Evolutionary conservation across 2,797 vertebrate genomes (phyloP).

Genomic region (Anguilla obscura): DNA sequence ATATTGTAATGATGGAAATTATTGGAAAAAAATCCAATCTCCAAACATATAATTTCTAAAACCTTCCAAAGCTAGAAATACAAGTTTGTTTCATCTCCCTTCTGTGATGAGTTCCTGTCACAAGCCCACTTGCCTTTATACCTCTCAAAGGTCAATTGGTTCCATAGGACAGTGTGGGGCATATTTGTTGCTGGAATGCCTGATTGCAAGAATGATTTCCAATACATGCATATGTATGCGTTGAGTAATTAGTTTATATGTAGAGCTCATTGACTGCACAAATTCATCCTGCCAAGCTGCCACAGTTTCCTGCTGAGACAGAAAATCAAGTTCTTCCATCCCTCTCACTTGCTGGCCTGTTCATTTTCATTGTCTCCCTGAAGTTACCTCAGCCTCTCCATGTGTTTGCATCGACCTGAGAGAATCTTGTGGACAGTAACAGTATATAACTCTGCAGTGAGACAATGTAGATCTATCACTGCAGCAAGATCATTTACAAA

Average conservation of each 20-base stretch:
- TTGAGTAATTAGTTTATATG: background rate
- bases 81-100: background rate
- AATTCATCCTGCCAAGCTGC: background rate
- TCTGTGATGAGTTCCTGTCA: background rate
- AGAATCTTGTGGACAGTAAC: background rate
- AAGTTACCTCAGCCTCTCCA: background rate
- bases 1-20: background rate
- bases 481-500: background rate
- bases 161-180: background rate
- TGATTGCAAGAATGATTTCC: background rate
- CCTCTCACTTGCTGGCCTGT: background rate
- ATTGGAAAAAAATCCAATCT: background rate
- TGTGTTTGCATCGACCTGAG: background rate
- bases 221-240: background rate
- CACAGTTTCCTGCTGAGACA: background rate
- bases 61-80: background rate
- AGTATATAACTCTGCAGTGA: background rate
- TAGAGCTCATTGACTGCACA: background rate
- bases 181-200: background rate
- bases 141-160: background rate
- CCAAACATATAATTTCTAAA: background rate
- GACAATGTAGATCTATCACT: background rate
- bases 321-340: background rate
- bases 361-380: background rate
- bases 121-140: background rate